Base-by-base conservation (phyloP, 2,888 invertebrate species). In the Apamea monoglypha region DNA sequence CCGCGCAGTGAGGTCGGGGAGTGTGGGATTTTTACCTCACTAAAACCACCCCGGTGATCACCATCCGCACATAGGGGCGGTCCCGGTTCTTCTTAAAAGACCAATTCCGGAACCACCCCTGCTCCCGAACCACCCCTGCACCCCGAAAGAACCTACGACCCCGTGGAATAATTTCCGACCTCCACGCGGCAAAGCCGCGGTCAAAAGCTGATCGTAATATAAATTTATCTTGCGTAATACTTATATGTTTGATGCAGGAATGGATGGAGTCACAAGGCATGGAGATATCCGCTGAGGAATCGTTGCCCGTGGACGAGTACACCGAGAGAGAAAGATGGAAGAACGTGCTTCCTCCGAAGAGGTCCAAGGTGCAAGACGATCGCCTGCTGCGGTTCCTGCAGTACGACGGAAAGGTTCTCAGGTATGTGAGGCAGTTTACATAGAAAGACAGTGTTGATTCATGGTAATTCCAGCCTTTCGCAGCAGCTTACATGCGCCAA, bases 191-290 rank as follows among this genome's bases (percentile, higher is more conserved):
- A n/a, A n/a, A n/a, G n/a, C 1, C n/a, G 6, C 61, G 7, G 7
- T 29, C 29, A 29, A 29, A 61, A 61, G 7, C 29, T 61, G 16
- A 16, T 29, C 1, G 29, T 56, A 56, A 25, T 29, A 16, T 29
- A 61, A 1, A 61, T 29, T 12, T 59, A n/a, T 59, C 59, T n/a
- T 59, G 14, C 59, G n/a, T 59, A 59, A 40, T 4, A 40, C 40
- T 1, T 29, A 32, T 36, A 36, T 64, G 7, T 61, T 69, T 68
- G 21, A 5, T 18, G 14, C 92, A 98, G 98, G 98, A 99, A 95
- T 99, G 98, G 97, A 95, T 99, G 92, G 97, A 97, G 84, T 98
- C 98, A 88, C 98, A 99, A 95, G 99, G 99, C 1, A 96, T 99
- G 74, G 98, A 98, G 83, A 93, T 99, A 67, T 97, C 97, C 50